Evolutionary conservation across 2,113 vertebrate species (phyloP).

Genomic region (Pseudorhombus dupliciocellatus): DNA sequence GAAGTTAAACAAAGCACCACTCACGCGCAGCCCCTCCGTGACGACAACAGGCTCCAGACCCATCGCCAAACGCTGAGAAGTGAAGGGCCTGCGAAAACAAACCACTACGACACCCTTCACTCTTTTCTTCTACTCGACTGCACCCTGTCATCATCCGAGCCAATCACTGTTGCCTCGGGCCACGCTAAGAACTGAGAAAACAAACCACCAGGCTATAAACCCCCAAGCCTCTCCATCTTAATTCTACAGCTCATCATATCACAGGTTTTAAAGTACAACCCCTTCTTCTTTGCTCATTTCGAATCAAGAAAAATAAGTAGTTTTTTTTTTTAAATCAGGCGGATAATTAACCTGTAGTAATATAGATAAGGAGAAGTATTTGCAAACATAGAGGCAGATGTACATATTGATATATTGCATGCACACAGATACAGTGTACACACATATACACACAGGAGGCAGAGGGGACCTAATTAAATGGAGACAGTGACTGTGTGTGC

Average conservation of each 20-base stretch:
- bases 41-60: conserved; percentile 72
- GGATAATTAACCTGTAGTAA: neutral
- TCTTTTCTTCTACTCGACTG: conserved; percentile 61
- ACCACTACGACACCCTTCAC: conserved; percentile 72
- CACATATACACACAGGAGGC: conserved; percentile 41
- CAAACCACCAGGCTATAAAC: conserved; percentile 50
- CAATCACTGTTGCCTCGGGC: conserved; percentile 36
- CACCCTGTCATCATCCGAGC: conserved; percentile 61
- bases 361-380: conserved; percentile 18
- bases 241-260: conserved; percentile 36
- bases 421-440: conserved; percentile 26
- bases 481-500: conserved; percentile 66
- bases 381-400: conserved; percentile 26
- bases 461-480: conserved; percentile 77
- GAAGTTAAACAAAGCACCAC: conserved; percentile 82
- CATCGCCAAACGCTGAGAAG: conserved; percentile 70
- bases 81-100: conserved; percentile 79
- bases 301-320: neutral
- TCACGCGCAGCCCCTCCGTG: conserved; percentile 69
- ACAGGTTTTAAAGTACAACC: neutral
- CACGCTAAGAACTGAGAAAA: conserved; percentile 57
- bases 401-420: conserved; percentile 35
- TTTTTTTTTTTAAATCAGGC: conserved; percentile 1
- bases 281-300: neutral
- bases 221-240: conserved; percentile 38